phyloP scores from a whole-genome alignment of 2,113 vertebrate genomes.

The Chaetorhynchus papuensis region DNA sequence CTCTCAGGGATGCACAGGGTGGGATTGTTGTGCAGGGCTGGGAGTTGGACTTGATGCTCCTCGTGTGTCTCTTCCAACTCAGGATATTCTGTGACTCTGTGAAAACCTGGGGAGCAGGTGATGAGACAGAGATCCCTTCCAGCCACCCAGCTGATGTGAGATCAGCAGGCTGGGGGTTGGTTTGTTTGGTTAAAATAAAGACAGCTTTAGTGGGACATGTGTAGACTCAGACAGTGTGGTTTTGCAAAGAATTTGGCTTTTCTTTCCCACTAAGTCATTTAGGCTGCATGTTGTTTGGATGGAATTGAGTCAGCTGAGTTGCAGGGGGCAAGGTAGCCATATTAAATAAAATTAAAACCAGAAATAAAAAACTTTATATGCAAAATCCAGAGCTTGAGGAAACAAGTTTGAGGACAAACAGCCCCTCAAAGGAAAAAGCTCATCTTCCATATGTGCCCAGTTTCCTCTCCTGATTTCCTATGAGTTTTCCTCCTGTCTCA shows the following conservation, averaged over 20 bases:
- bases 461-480: not conserved
- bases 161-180: not conserved
- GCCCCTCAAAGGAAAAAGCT: not conserved
- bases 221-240: not conserved
- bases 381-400: not conserved
- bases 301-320: not conserved
- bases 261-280: not conserved
- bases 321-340: not conserved
- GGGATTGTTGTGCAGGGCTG: not conserved
- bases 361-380: not conserved
- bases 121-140: not conserved
- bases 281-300: not conserved
- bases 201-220: not conserved
- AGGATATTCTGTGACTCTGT: not conserved
- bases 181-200: not conserved
- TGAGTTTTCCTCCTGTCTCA: not conserved
- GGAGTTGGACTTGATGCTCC: not conserved
- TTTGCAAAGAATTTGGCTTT: conserved; percentile 36
- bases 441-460: not conserved
- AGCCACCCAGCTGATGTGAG: not conserved
- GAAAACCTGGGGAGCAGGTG: not conserved
- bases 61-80: not conserved
- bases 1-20: not conserved
- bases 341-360: conserved; percentile 19
- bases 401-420: not conserved